Evolutionary conservation across 2,888 invertebrate species (phyloP).

Genomic region (Hemistola chrysoprasaria): DNA sequence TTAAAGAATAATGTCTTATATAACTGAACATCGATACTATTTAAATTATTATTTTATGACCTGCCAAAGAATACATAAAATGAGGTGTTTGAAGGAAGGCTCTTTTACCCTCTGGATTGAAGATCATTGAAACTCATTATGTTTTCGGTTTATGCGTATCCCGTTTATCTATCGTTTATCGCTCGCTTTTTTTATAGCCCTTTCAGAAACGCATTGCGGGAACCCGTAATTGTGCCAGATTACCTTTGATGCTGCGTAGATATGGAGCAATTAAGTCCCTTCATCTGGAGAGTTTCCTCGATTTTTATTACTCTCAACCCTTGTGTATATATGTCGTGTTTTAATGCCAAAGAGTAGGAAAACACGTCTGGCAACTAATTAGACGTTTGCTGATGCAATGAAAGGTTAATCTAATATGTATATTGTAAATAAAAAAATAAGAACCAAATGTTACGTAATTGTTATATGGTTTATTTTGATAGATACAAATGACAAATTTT

Average conservation of each 20-base stretch:
- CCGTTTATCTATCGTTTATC: neutral
- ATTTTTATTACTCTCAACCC: constrained; percentile 44
- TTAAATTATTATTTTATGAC: too few relatives aligned
- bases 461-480: too few relatives aligned
- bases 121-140: too few relatives aligned
- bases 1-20: too few relatives aligned
- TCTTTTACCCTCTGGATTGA: too few relatives aligned
- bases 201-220: constrained; percentile 51
- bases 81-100: too few relatives aligned
- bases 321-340: constrained; percentile 37
- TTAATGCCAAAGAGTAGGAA: constrained; percentile 28
- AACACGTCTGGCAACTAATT: constrained; percentile 26
- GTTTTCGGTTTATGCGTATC: neutral
- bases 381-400: neutral
- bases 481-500: too few relatives aligned
- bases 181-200: constrained; percentile 10
- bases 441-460: too few relatives aligned
- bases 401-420: too few relatives aligned
- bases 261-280: constrained; percentile 55
- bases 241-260: constrained; percentile 58
- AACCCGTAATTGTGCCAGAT: constrained; percentile 54
- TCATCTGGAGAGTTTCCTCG: constrained; percentile 46
- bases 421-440: too few relatives aligned
- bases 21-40: too few relatives aligned
- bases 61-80: too few relatives aligned